Percentiles rank a stretch among this genome's conserved stretches.
phyloP scores from a whole-genome alignment of 2,113 vertebrate species.

The Xenus cinereus region DNA sequence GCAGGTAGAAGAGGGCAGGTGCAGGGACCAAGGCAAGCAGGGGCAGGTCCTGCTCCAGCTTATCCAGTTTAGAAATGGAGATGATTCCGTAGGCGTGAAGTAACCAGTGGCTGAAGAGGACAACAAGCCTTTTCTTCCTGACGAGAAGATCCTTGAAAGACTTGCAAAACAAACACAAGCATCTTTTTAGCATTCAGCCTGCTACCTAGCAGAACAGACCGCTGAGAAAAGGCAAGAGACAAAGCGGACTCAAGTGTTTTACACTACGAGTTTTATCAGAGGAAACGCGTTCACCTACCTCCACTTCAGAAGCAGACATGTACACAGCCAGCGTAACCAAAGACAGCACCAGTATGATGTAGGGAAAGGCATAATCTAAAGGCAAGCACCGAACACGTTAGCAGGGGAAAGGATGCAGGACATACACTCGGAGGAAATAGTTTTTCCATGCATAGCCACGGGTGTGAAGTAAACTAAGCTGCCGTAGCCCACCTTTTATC shows the following conservation, averaged over 20 bases:
- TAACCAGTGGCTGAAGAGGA: slow-evolving; percentile 98
- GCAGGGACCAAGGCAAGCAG: slow-evolving; percentile 91
- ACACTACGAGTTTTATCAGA: neutral
- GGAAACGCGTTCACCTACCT: slow-evolving; percentile 76
- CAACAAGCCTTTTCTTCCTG: slow-evolving; percentile 94
- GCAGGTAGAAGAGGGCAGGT: slow-evolving; percentile 92
- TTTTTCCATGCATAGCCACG: neutral
- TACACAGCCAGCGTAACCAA: slow-evolving; percentile 95
- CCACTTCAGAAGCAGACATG: slow-evolving; percentile 97
- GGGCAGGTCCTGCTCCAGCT: slow-evolving; percentile 89
- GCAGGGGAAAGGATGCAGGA: neutral
- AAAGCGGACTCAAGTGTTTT: neutral
- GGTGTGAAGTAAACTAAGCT: neutral
- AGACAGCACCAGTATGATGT: slow-evolving; percentile 93
- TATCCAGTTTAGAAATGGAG: slow-evolving; percentile 94
- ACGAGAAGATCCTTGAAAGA: slow-evolving; percentile 91
- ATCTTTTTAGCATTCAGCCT: neutral
- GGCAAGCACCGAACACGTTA: neutral
- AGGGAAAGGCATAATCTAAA: slow-evolving; percentile 96
- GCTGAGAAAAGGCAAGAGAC: neutral
- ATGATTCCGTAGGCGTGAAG: slow-evolving; percentile 97
- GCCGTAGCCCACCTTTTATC: neutral
- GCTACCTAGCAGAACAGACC: neutral
- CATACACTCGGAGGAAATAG: neutral
- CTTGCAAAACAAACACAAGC: slow-evolving; percentile 62